These are phyloP conservation scores for Drosophila bunnanda DNA, from an alignment of 2,888 invertebrate species.

Conservation along the genomic window DNA sequence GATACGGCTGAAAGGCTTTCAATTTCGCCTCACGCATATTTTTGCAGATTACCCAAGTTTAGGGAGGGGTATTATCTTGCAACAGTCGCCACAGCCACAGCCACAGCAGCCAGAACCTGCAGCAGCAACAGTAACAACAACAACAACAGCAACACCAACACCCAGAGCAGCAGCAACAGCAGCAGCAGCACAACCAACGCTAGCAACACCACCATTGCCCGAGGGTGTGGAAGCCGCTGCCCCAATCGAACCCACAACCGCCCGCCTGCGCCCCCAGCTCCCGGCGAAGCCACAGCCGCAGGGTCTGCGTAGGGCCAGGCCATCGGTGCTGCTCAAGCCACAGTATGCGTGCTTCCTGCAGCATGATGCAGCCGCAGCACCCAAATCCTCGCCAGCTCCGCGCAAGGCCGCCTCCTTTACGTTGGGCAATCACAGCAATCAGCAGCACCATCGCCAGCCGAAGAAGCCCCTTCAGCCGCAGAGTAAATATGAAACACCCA, in stretches of 20 bases:
- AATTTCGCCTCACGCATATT: slow-evolving; percentile 73
- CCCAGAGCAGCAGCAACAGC: slow-evolving; percentile 17
- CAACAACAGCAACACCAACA: not conserved
- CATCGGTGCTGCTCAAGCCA: slow-evolving; percentile 80
- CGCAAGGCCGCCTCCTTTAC: slow-evolving; percentile 71
- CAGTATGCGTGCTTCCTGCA: slow-evolving; percentile 83
- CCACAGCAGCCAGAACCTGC: slow-evolving; percentile 30
- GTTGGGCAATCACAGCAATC: slow-evolving; percentile 26
- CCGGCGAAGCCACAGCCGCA: slow-evolving; percentile 27
- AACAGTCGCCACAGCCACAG: slow-evolving; percentile 47
- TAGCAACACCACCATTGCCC: slow-evolving; percentile 21
- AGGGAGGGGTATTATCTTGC: slow-evolving; percentile 83
- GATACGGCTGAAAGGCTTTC: slow-evolving; percentile 49
- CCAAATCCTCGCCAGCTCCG: slow-evolving; percentile 18
- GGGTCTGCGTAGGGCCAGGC: slow-evolving; percentile 56
- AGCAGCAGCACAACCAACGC: slow-evolving; percentile 23
- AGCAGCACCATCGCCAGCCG: slow-evolving; percentile 17
- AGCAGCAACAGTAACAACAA: slow-evolving; percentile 1
- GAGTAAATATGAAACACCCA: slow-evolving; percentile 63
- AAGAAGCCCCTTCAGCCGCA: slow-evolving; percentile 30
- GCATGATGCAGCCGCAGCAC: slow-evolving; percentile 52
- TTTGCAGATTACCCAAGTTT: slow-evolving; percentile 85
- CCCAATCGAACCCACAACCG: slow-evolving; percentile 27
- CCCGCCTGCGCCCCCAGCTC: slow-evolving; percentile 30
- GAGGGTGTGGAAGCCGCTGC: slow-evolving; percentile 15